Evolutionary conservation across 1,140 invertebrate genomes (phyloP).

Genomic region (Seison nebaliae): DNA sequence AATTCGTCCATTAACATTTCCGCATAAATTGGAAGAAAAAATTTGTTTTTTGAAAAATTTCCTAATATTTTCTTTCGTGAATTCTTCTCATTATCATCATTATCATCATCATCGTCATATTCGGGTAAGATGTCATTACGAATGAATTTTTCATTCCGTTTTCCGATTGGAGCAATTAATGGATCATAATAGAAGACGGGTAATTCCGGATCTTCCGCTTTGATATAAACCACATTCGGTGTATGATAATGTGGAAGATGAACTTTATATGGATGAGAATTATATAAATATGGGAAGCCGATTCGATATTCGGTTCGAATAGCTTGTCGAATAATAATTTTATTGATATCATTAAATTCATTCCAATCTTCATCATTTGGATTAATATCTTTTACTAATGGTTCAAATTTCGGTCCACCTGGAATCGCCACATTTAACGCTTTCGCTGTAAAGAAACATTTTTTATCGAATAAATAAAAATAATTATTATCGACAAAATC

Average conservation of each 20-base stretch:
- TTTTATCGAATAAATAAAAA: constrained; percentile 93
- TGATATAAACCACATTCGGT: constrained; percentile 94
- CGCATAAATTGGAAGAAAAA: constrained; percentile 58
- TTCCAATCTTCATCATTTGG: constrained; percentile 98
- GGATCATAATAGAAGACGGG: constrained; percentile 99
- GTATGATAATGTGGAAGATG: constrained; percentile 72
- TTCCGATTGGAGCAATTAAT: constrained; percentile 89
- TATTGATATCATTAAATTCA: constrained; percentile 99
- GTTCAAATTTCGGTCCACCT: constrained; percentile 96
- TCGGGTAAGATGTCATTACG: constrained; percentile 1
- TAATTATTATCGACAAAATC: constrained; percentile 95
- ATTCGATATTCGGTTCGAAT: constrained; percentile 95
- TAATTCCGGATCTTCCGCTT: constrained; percentile 98
- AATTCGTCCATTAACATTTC: constrained; percentile 73
- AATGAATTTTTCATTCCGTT: constrained; percentile 38
- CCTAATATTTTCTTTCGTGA: too few species aligned
- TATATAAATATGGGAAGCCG: constrained; percentile 94
- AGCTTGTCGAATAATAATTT: constrained; percentile 92
- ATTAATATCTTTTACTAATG: constrained; percentile 84
- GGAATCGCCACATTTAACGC: constrained; percentile 99
- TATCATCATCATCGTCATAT: constrained; percentile 78
- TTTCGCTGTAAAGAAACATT: constrained; percentile 98
- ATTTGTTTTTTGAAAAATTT: too few species aligned
- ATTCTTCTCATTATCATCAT: too few species aligned
- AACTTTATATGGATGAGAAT: constrained; percentile 74